A percentile compares a stretch with the other conserved stretches of the same genome.
Conservation (phyloP, 2,797 vertebrate genomes). For the Pyrocephalus nanus region DNA sequence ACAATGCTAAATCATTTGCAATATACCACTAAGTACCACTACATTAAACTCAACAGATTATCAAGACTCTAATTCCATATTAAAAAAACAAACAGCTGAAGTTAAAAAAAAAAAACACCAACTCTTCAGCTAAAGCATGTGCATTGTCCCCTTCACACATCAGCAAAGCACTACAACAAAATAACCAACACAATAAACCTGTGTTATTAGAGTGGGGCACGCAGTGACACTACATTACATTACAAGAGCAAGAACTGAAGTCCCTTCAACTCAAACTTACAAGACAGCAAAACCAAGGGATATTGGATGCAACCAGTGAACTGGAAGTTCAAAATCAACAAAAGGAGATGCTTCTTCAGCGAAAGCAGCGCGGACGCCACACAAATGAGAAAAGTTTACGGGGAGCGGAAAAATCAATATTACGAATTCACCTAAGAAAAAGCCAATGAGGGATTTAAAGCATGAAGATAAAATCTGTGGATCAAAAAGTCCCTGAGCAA, state of each 20-base stretch:
- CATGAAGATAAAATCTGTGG: not conserved
- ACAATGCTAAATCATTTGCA: constrained; percentile 6
- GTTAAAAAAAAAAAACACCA: not conserved
- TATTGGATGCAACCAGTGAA: not conserved
- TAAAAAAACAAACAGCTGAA: not conserved
- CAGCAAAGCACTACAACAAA: not conserved
- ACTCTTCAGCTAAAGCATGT: not conserved
- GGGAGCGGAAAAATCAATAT: not conserved
- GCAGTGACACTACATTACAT: not conserved
- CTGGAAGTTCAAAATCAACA: not conserved
- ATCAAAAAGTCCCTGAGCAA: not conserved
- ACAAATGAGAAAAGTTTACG: not conserved
- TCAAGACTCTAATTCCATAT: not conserved
- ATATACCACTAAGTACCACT: not conserved
- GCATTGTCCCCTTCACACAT: not conserved
- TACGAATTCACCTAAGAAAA: not conserved
- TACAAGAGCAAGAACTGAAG: not conserved
- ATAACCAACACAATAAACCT: not conserved
- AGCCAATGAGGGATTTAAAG: not conserved
- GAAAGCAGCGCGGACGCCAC: not conserved
- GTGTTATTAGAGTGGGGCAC: accelerated
- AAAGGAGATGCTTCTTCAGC: not conserved
- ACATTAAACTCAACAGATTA: constrained; percentile 28
- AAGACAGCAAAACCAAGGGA: not conserved
- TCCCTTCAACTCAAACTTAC: not conserved